These are phyloP conservation scores for Troides helena DNA, from an alignment of 2,888 invertebrate species.

Conservation along the genomic window DNA sequence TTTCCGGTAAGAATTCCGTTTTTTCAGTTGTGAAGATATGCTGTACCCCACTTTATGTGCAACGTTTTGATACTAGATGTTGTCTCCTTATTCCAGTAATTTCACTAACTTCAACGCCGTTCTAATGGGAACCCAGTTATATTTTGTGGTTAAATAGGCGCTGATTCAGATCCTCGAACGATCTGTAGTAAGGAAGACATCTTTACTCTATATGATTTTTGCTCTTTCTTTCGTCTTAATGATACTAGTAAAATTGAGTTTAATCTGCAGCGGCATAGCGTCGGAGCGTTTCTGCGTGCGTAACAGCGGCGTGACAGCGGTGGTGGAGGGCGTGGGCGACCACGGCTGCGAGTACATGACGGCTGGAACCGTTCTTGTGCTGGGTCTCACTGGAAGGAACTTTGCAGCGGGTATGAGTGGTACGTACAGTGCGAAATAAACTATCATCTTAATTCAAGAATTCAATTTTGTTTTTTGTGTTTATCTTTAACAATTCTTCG, in stretches of 20 bases:
- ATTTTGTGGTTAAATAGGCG: no score
- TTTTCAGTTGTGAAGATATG: no score
- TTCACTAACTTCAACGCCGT: no score
- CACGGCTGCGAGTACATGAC: slow-evolving; percentile 99
- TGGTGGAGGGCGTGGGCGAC: slow-evolving; percentile 99
- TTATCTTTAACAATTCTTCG: background rate
- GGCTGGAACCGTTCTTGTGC: slow-evolving; percentile 93
- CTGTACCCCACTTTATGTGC: no score
- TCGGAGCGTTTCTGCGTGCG: slow-evolving; percentile 99
- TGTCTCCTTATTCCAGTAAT: no score
- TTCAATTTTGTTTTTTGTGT: background rate
- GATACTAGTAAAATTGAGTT: background rate
- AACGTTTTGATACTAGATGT: no score
- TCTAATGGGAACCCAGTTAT: no score
- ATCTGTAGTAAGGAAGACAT: no score
- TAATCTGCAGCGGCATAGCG: slow-evolving; percentile 88
- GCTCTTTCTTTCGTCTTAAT: no score
- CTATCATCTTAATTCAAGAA: background rate
- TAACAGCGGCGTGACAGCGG: slow-evolving; percentile 97
- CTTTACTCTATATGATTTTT: no score
- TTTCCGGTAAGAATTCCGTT: slow-evolving; percentile 80
- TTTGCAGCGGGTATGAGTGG: slow-evolving; percentile 99
- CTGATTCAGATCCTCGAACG: no score
- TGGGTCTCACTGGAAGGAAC: slow-evolving; percentile 97
- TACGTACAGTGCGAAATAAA: slow-evolving; percentile 32